Conservation (phyloP, 2,888 invertebrate genomes). For the Prenolepis imparis region DNA sequence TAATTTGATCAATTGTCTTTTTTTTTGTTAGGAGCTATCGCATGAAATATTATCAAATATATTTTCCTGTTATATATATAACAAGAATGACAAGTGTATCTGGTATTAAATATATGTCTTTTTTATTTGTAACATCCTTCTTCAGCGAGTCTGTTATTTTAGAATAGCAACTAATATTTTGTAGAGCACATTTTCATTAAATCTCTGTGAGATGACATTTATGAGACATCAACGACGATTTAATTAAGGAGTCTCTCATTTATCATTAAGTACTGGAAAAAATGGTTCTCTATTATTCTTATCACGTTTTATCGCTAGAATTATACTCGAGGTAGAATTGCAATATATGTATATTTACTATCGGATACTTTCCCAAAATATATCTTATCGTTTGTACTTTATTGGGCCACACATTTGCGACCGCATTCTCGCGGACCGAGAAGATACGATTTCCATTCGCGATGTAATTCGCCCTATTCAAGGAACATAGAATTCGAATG, state of each 20-base stretch:
- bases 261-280: neutral
- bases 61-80: neutral
- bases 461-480: slow-evolving; percentile 6
- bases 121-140: neutral
- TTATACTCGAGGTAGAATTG: slow-evolving; percentile 7
- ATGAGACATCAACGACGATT: neutral
- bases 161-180: slow-evolving; percentile 20
- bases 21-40: neutral
- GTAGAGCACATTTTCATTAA: slow-evolving; percentile 5
- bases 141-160: neutral
- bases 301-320: slow-evolving; percentile 4
- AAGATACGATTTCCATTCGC: slow-evolving; percentile 45
- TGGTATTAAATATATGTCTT: neutral
- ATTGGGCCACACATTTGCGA: neutral
- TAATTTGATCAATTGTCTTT: slow-evolving; percentile 30
- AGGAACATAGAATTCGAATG: slow-evolving; percentile 51
- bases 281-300: neutral
- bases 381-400: slow-evolving; percentile 21
- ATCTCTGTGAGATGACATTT: neutral
- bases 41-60: slow-evolving; percentile 18
- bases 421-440: slow-evolving; percentile 1
- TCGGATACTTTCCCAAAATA: slow-evolving; percentile 6
- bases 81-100: neutral
- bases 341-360: neutral
- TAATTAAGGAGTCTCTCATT: neutral